Evolutionary conservation across 1,140 invertebrate species (phyloP), one percentile per base, ranked within the genome.

Genomic region (Dufourea novaeangliae): DNA sequence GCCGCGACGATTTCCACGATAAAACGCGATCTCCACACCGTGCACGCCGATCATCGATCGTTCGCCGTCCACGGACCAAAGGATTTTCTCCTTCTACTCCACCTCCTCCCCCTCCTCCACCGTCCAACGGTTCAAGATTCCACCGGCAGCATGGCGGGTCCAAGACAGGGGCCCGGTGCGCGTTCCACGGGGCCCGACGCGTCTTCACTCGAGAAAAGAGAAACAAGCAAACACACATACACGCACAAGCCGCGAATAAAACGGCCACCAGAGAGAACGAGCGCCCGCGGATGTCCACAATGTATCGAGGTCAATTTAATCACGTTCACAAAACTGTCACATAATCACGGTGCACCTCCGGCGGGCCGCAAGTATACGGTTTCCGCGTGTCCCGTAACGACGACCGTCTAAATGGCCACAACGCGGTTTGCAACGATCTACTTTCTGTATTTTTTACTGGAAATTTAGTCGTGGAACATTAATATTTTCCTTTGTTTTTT

Each of bases 281-380:
- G n/a, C n/a, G n/a, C n/a, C n/a, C 76, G 61, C 82, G 82, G 82
- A 83, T 83, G 78, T 83, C 56, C 81, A 83, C 68, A 25, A 46
- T 69, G 77, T 83, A 84, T 84, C 79, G 82, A 84, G 82, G 82
- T 84, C 82, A 84, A 84, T 84, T 83, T 83, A 83, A 84, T 84
- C 82, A 77, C 75, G 75, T 77, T 77, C 75, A 84, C 81, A 84
- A 84, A 84, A 84, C 82, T 84, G 82, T 84, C 81, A 80, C 81
- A 83, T 75, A 83, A 79, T 75, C 82, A 80, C 77, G 71, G 44
- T 75, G 78, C 81, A 78, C 54, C 82, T 78, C 82, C 64, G 64
- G 66, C 74, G 67, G 54, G n/a, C 50, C 59, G 50, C 44, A 44
- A 71, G 70, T 52, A 25, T 32, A 67, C 69, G 69, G 32, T 73